Percentiles rank a stretch among this genome's conserved stretches.
Evolutionary conservation across 2,113 vertebrate genomes (phyloP).

Genomic region (Furnarius figulus): DNA sequence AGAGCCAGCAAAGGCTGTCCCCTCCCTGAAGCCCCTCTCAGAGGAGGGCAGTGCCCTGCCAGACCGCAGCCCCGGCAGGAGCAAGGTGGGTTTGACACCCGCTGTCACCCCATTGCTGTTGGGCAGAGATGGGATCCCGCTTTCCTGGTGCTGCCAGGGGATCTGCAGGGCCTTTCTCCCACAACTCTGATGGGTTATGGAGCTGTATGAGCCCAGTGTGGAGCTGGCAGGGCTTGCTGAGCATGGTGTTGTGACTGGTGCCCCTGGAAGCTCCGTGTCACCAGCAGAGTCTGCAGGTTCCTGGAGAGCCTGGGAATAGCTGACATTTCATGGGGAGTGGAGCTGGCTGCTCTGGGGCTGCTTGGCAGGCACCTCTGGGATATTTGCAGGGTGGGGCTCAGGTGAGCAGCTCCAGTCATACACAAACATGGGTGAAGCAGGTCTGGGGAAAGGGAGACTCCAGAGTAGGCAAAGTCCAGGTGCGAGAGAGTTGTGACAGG

Average conservation of each 20-base stretch:
- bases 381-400: background rate
- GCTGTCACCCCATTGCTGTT: accelerated
- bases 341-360: background rate
- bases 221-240: background rate
- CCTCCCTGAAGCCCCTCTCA: constrained; percentile 61
- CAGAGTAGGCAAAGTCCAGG: constrained; percentile 19
- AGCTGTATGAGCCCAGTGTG: background rate
- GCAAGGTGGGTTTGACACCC: constrained; percentile 68
- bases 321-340: accelerated
- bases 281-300: background rate
- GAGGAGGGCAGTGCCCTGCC: constrained; percentile 65
- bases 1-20: background rate
- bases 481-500: background rate
- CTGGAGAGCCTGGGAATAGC: background rate
- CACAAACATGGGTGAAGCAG: background rate
- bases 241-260: accelerated
- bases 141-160: background rate
- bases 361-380: background rate
- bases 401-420: background rate
- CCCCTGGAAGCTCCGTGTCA: background rate
- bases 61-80: constrained; percentile 33
- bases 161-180: background rate
- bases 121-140: accelerated
- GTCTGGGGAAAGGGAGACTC: background rate
- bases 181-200: accelerated